Evolutionary conservation across 1,140 invertebrate genomes (phyloP).

Genomic region (Lasaia peninsularis): DNA sequence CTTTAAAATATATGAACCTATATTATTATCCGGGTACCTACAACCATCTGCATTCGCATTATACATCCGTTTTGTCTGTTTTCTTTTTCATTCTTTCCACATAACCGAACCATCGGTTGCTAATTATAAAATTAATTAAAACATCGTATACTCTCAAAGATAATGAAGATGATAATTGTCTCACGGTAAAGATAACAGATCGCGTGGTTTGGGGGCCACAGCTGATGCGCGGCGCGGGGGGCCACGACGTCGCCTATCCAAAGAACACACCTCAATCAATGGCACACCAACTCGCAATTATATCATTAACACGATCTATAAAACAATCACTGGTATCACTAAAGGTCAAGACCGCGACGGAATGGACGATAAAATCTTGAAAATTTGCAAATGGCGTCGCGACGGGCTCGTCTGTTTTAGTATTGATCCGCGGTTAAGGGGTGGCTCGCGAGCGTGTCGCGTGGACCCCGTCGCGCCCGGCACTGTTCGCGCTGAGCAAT

Average conservation of each 20-base stretch:
- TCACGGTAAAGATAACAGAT: constrained; percentile 54
- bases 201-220: constrained; percentile 41
- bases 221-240: constrained; percentile 49
- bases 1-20: too few species aligned
- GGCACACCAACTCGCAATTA: constrained; percentile 33
- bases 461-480: constrained; percentile 62
- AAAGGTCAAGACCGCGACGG: constrained; percentile 29
- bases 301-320: constrained; percentile 30
- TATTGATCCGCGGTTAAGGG: constrained; percentile 38
- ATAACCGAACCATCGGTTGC: too few species aligned
- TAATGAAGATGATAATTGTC: constrained; percentile 45
- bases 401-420: constrained; percentile 6
- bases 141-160: too few species aligned
- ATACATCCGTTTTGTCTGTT: too few species aligned
- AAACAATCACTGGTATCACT: constrained; percentile 10
- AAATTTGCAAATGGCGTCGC: constrained; percentile 21
- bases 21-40: too few species aligned
- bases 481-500: constrained; percentile 50
- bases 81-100: too few species aligned
- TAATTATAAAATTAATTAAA: too few species aligned
- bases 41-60: too few species aligned
- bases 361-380: constrained; percentile 4
- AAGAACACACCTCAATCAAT: constrained; percentile 57
- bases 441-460: constrained; percentile 48
- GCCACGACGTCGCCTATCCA: constrained; percentile 35